Evolutionary conservation across 2,113 vertebrate species (phyloP).

Genomic region (Thamnophis sirtalis): DNA sequence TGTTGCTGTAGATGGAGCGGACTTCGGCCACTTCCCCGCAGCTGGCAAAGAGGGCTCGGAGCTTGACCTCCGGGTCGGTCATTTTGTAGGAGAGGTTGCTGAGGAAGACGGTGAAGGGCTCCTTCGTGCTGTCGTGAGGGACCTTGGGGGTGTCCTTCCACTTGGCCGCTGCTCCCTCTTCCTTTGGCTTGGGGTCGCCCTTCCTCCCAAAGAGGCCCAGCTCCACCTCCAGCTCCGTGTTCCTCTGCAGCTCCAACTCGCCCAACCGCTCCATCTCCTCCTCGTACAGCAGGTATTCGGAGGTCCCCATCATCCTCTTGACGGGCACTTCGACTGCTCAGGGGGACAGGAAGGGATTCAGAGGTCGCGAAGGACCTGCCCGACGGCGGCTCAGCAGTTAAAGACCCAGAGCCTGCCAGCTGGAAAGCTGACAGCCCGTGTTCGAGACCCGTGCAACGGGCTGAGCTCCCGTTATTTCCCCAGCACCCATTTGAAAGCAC

Average conservation of each 20-base stretch:
- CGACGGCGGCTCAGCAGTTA: background rate
- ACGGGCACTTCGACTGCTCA: constrained; percentile 64
- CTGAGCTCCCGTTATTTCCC: background rate
- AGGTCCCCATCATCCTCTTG: too few relatives aligned
- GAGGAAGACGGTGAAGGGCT: constrained; percentile 84
- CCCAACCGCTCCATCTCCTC: too few relatives aligned
- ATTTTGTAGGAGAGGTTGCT: constrained; percentile 90
- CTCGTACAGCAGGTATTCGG: too few relatives aligned
- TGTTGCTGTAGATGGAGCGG: constrained; percentile 79
- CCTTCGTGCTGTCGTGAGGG: constrained; percentile 78
- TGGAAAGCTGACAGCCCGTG: background rate
- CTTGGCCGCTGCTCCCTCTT: constrained; percentile 61
- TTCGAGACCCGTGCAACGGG: background rate
- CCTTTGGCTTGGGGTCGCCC: constrained; percentile 56
- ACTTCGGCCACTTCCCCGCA: constrained; percentile 83
- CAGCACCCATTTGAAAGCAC: background rate
- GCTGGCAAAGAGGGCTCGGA: constrained; percentile 78
- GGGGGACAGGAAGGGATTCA: background rate
- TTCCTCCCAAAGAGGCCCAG: too few relatives aligned
- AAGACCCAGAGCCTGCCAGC: too few relatives aligned
- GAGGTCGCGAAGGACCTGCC: accelerated
- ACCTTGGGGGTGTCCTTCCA: constrained; percentile 67
- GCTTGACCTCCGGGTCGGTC: constrained; percentile 77
- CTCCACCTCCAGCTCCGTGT: too few relatives aligned
- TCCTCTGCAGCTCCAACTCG: too few relatives aligned